Evolutionary conservation across 2,113 vertebrate species (phyloP).

Genomic region (Anoura caudifer): DNA sequence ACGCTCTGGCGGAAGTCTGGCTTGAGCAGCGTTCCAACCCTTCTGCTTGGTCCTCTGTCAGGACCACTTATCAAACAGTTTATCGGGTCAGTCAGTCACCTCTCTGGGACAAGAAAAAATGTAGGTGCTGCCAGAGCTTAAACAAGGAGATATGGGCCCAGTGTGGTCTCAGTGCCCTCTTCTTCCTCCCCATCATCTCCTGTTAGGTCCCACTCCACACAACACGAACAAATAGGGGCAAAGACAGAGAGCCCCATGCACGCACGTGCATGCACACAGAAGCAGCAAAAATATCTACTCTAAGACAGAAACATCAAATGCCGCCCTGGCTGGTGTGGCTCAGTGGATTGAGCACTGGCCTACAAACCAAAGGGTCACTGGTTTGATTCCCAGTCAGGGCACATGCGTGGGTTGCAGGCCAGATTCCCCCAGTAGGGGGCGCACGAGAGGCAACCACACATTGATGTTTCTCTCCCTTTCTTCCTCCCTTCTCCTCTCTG

Average conservation of each 20-base stretch:
- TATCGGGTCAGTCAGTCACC: neutral
- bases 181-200: neutral
- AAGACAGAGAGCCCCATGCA: neutral
- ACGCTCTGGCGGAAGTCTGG: neutral
- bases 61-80: neutral
- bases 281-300: neutral
- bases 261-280: neutral
- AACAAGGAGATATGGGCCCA: neutral
- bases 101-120: neutral
- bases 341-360: too few relatives aligned
- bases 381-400: too few relatives aligned
- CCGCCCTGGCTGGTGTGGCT: too few relatives aligned
- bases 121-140: neutral
- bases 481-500: too few relatives aligned
- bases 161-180: neutral
- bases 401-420: too few relatives aligned
- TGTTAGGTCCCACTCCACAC: neutral
- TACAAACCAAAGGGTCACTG: too few relatives aligned
- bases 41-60: neutral
- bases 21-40: neutral
- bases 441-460: too few relatives aligned
- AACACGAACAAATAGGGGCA: neutral
- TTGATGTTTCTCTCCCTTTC: too few relatives aligned
- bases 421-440: too few relatives aligned
- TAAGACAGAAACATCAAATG: neutral